Conservation (phyloP, 2,113 vertebrate genomes). For the Hystrix brachyura region DNA sequence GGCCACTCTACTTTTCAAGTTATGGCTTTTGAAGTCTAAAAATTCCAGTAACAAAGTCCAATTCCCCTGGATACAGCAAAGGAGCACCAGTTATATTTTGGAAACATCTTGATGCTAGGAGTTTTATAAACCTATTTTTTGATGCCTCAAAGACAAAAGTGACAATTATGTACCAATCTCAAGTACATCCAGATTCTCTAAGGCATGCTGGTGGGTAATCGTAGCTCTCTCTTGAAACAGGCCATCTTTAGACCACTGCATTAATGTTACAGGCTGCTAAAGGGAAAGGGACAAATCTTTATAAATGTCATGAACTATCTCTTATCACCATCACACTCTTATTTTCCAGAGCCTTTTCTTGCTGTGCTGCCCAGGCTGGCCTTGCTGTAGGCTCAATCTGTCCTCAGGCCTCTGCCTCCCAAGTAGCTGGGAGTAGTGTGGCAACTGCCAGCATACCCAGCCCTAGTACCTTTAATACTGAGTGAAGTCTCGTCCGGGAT, state of each 20-base stretch:
- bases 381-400: background rate
- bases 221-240: background rate
- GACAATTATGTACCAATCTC: constrained; percentile 38
- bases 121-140: constrained; percentile 38
- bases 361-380: background rate
- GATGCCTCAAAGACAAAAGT: constrained; percentile 35
- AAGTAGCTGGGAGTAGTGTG: background rate
- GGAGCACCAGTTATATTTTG: constrained; percentile 13
- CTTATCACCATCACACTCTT: background rate
- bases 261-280: background rate
- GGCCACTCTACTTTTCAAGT: background rate
- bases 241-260: background rate
- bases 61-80: constrained; percentile 25
- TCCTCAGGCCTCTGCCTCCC: background rate
- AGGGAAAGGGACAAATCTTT: constrained; percentile 22
- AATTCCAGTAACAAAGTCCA: constrained; percentile 42
- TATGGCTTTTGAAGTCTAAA: constrained; percentile 58
- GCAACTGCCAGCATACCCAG: background rate
- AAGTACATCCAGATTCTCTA: background rate
- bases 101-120: constrained; percentile 26
- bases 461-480: constrained; percentile 6
- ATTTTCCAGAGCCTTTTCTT: constrained; percentile 6
- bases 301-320: background rate
- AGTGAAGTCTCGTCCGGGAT: background rate
- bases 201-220: background rate